These are phyloP conservation scores for Paedocypris sp. DNA, from an alignment of 2,113 vertebrate genomes.

Conservation along the genomic window DNA sequence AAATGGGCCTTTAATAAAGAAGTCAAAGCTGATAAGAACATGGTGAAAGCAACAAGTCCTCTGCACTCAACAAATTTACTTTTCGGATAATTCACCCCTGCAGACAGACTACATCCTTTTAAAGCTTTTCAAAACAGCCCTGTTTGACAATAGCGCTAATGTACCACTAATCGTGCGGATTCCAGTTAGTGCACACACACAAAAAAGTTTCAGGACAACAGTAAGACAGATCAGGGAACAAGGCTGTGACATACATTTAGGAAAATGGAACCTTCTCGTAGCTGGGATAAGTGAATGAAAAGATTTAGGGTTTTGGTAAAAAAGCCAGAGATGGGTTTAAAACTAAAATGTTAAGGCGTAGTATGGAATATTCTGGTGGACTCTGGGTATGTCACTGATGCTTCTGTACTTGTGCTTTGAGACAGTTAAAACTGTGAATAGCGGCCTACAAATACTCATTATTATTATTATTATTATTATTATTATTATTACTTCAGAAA, in stretches of 20 bases:
- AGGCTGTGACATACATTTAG: neutral
- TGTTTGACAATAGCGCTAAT: neutral
- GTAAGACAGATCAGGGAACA: neutral
- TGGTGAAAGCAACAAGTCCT: neutral
- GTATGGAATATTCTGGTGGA: too few species aligned
- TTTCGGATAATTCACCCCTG: neutral
- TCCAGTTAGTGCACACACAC: neutral
- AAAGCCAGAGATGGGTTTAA: too few species aligned
- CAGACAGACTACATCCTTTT: neutral
- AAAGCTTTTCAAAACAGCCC: neutral
- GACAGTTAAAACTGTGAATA: too few species aligned
- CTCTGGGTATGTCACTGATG: too few species aligned
- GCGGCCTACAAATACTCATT: too few species aligned
- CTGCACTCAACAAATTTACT: neutral
- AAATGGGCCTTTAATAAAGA: conserved; percentile 8
- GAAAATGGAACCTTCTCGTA: neutral
- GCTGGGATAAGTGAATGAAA: too few species aligned
- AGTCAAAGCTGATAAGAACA: conserved; percentile 6
- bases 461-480: too few species aligned
- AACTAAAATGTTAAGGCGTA: too few species aligned
- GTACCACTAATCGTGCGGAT: neutral
- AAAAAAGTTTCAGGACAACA: neutral
- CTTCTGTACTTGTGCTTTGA: too few species aligned
- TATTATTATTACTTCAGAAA: too few species aligned
- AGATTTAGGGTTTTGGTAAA: too few species aligned